Evolutionary conservation across 1,140 invertebrate genomes (phyloP), one percentile per base, ranked within the genome.

Genomic region (Nixonia krombeini): DNA sequence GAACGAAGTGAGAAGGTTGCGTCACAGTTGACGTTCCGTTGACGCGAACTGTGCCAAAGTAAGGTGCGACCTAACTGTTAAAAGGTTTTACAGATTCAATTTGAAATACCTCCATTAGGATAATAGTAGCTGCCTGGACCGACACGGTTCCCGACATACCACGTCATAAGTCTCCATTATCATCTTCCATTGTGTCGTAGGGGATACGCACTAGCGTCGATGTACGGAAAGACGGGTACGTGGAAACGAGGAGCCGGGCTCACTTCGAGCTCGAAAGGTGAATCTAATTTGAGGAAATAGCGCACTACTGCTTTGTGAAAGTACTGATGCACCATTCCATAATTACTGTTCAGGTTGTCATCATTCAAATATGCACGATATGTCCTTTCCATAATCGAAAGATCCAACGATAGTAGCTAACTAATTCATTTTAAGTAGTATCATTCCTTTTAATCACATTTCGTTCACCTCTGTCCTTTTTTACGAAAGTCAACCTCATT

Each of bases 71-170:
- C n/a, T n/a, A n/a, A n/a, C n/a, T n/a, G n/a, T 63, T 66, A 71
- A 71, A 70, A 66, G 68, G 53, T 52, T 58, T 66, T 62, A 44
- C 53, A 66, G 51, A 71, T 71, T 63, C 58, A 66, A 71, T 71
- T 71, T 66, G 44, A 55, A 56, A 49, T 59, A 46, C 58, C 31
- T 63, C 53, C 63, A 66, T 66, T 66, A 66, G 38, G 53, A 71
- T 66, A 62, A 70, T 66, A 70, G 46, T 53, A 26, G 56, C 40
- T 18, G 57, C 44, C 23, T 26, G 57, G 56, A 63, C 65, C 64
- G 46, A 42, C 13, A 49, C 40, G 38, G 29, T 64, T 31, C 12
- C 8, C 21, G 35, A n/a, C 15, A 28, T 46, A 40, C 28, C 51
- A 51, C n/a, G n/a, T 64, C 58, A 57, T 59, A 63, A 49, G 44